Percentiles rank a stretch among this genome's conserved stretches.
Conservation (phyloP, 2,113 vertebrate genomes). For the Catharus fuscescens region DNA sequence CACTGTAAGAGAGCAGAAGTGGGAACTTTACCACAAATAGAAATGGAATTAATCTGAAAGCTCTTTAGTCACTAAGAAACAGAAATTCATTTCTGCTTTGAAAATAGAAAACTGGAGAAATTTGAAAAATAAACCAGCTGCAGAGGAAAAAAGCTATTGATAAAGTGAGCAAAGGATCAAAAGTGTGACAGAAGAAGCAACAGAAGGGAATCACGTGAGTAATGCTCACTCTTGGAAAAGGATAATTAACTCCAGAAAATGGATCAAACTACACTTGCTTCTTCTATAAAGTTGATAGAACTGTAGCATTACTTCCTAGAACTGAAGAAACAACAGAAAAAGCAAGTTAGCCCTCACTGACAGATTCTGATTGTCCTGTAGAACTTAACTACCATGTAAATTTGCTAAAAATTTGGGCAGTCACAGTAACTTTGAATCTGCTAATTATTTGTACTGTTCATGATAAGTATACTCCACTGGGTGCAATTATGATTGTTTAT, state of each 20-base stretch:
- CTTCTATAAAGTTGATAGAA: constrained; percentile 6
- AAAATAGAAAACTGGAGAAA: neutral
- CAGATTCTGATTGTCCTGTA: constrained; percentile 40
- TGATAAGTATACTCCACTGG: constrained; percentile 67
- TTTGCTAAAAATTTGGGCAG: constrained; percentile 54
- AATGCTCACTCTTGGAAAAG: neutral
- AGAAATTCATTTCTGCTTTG: neutral
- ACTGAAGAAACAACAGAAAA: constrained; percentile 51
- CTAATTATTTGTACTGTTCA: constrained; percentile 67
- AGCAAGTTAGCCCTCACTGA: constrained; percentile 54
- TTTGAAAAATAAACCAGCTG: neutral
- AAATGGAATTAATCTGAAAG: neutral
- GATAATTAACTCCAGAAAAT: neutral
- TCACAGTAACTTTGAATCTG: constrained; percentile 45
- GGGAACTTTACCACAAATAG: neutral
- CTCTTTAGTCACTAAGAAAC: neutral
- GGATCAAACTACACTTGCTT: neutral
- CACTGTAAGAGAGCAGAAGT: neutral
- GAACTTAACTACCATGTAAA: constrained; percentile 42
- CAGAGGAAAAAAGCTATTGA: neutral
- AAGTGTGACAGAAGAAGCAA: neutral
- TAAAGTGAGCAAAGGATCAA: neutral
- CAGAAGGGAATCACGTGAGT: neutral
- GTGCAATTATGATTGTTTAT: constrained; percentile 79
- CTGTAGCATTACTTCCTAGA: neutral